Conservation (phyloP, 1,140 invertebrate species). For the Procambarus clarkii region DNA sequence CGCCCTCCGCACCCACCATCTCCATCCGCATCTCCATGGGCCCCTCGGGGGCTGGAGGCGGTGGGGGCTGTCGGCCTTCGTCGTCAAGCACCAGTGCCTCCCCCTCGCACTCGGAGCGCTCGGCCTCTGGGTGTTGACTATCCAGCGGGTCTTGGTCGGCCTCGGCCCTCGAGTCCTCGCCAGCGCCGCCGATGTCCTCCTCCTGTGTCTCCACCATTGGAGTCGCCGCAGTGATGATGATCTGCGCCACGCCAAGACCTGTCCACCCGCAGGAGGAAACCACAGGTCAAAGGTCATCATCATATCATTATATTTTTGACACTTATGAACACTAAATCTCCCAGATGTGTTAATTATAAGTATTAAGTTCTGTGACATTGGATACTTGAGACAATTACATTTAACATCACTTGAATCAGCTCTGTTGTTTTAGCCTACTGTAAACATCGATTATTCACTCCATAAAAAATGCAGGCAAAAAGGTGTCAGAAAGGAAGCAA, state of each 20-base stretch:
- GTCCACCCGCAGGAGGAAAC: conserved; percentile 48
- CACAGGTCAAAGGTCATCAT: background rate
- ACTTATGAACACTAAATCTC: background rate
- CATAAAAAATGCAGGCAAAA: background rate
- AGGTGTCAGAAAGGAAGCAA: background rate
- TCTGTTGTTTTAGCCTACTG: background rate
- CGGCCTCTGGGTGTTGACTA: conserved; percentile 48
- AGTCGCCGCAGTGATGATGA: conserved; percentile 91
- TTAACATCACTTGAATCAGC: background rate
- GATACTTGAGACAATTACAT: background rate
- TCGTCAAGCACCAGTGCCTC: conserved; percentile 69
- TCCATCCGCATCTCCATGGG: conserved; percentile 55
- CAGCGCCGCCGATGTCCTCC: conserved; percentile 80
- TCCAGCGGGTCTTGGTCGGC: conserved; percentile 65
- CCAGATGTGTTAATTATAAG: background rate
- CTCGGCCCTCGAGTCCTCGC: conserved; percentile 72
- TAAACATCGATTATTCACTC: background rate
- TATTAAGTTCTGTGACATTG: background rate
- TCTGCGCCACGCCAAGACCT: conserved; percentile 87
- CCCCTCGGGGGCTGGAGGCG: conserved; percentile 54
- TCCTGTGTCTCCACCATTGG: conserved; percentile 86
- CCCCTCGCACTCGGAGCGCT: conserved; percentile 60
- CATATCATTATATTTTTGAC: background rate
- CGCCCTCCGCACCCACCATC: conserved; percentile 23
- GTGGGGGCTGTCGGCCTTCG: conserved; percentile 66